These are phyloP conservation scores for Lycaon pictus DNA, from an alignment of 2,113 vertebrate genomes.

Conservation along the genomic window DNA sequence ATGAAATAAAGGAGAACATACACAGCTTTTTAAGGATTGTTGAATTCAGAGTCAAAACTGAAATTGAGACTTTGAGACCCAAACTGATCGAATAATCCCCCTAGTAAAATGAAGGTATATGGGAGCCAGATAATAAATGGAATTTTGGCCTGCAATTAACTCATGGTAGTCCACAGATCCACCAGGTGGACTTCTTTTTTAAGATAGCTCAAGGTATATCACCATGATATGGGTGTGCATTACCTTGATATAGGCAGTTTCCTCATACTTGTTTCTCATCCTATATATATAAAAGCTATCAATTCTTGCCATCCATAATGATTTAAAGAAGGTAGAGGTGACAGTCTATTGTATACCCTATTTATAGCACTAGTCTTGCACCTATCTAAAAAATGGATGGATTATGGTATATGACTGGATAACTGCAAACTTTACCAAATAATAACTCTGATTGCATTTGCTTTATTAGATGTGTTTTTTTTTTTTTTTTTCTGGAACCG, in stretches of 20 bases:
- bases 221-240: not conserved
- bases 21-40: not conserved
- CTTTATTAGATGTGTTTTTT: not conserved
- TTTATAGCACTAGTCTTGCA: not conserved
- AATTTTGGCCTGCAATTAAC: not conserved
- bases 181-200: not conserved
- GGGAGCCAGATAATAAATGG: not conserved
- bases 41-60: not conserved
- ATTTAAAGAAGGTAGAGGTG: not conserved
- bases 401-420: not conserved
- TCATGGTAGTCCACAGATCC: not conserved
- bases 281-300: not conserved
- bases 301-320: not conserved
- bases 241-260: not conserved
- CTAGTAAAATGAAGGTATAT: not conserved
- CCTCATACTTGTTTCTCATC: not conserved
- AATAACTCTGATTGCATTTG: not conserved
- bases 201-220: not conserved
- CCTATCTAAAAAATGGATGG: not conserved
- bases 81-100: too few species aligned
- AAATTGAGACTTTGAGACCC: not conserved
- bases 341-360: not conserved
- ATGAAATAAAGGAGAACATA: not conserved
- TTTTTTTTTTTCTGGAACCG: not conserved
- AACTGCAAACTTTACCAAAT: not conserved